phyloP scores from a whole-genome alignment of 2,797 vertebrate genomes.

The Lycodopsis pacificus region DNA sequence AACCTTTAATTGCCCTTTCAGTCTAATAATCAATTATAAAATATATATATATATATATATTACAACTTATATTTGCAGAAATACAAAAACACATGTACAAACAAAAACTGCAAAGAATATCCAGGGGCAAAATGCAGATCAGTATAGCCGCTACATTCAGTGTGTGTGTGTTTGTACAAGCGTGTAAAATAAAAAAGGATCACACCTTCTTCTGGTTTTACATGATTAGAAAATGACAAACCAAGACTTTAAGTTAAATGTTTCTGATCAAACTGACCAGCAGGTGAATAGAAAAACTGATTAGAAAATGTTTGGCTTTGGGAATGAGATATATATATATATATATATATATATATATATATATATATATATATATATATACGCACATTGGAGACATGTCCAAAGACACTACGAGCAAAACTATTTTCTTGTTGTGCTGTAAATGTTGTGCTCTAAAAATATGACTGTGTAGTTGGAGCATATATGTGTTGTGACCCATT shows the following conservation, averaged over 20 bases:
- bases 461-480: slow-evolving; percentile 6
- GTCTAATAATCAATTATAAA: slow-evolving; percentile 87
- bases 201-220: slow-evolving; percentile 27
- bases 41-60: slow-evolving; percentile 79
- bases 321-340: slow-evolving; percentile 34
- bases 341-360: neutral
- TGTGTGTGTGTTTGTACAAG: slow-evolving; percentile 35
- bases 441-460: slow-evolving; percentile 40
- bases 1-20: slow-evolving; percentile 92
- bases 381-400: slow-evolving; percentile 68
- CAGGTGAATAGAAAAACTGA: slow-evolving; percentile 43
- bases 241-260: slow-evolving; percentile 27
- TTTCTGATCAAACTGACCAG: slow-evolving; percentile 49
- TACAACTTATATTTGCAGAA: slow-evolving; percentile 90
- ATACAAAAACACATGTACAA: slow-evolving; percentile 84
- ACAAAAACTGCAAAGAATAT: slow-evolving; percentile 54
- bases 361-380: too few species aligned
- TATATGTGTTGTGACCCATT: slow-evolving; percentile 9
- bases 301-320: slow-evolving; percentile 55
- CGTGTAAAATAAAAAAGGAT: slow-evolving; percentile 11
- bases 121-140: slow-evolving; percentile 65
- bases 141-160: slow-evolving; percentile 72
- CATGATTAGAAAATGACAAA: slow-evolving; percentile 33
- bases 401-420: slow-evolving; percentile 66
- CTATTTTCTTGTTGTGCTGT: slow-evolving; percentile 59